phyloP scores from a whole-genome alignment of 2,888 invertebrate genomes.

The Hylaea fasciaria region DNA sequence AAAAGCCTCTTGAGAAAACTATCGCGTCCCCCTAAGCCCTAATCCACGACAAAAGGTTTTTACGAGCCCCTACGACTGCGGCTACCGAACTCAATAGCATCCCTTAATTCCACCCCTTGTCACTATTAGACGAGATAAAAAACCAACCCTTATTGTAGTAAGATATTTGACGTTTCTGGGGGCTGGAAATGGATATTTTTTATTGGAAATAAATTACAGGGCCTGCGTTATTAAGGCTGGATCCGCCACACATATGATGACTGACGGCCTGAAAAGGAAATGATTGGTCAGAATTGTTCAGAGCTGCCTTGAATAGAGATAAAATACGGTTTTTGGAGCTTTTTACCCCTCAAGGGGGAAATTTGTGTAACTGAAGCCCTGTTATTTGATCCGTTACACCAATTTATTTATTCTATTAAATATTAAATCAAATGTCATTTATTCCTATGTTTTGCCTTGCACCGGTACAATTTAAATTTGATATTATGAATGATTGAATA shows the following conservation, averaged over 20 bases:
- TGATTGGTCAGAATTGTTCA: background rate
- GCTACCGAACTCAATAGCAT: slow-evolving; percentile 8
- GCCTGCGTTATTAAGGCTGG: slow-evolving; percentile 6
- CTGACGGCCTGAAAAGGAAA: slow-evolving; percentile 7
- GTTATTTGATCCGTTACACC: no score
- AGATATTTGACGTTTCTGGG: slow-evolving; percentile 24
- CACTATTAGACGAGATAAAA: slow-evolving; percentile 26
- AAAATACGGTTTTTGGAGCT: background rate
- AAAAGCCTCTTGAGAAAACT: background rate
- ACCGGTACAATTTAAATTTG: no score
- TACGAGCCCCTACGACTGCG: slow-evolving; percentile 4
- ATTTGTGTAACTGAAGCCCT: no score
- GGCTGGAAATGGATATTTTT: slow-evolving; percentile 22
- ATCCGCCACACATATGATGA: slow-evolving; percentile 1
- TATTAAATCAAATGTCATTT: no score
- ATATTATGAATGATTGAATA: no score
- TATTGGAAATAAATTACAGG: slow-evolving; percentile 26
- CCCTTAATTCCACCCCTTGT: slow-evolving; percentile 26
- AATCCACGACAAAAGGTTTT: slow-evolving; percentile 12
- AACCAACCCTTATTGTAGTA: slow-evolving; percentile 25
- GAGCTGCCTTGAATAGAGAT: background rate
- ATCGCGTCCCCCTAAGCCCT: background rate
- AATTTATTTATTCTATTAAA: no score
- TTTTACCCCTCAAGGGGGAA: no score
- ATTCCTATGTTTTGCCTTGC: no score